A percentile compares a stretch with the other conserved stretches of the same genome.
Evolutionary conservation across 1,140 invertebrate genomes (phyloP).

Genomic region (Doryteuthis pealeii): DNA sequence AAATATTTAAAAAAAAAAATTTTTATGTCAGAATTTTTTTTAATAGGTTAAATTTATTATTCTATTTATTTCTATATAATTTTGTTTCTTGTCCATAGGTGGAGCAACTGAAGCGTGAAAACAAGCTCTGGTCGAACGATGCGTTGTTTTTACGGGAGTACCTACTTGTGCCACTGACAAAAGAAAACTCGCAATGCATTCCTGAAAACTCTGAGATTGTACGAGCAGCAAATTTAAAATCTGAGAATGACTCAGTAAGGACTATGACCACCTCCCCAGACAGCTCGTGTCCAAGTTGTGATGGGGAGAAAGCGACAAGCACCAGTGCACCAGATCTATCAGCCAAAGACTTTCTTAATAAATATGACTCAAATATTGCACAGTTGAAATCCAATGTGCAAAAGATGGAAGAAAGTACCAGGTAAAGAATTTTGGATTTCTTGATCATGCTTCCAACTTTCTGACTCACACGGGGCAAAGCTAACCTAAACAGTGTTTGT

Average conservation of each 20-base stretch:
- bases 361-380: conserved; percentile 48
- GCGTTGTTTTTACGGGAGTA: conserved; percentile 43
- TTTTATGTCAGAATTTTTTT: too few species aligned
- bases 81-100: conserved; percentile 29
- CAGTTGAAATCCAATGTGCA: conserved; percentile 44
- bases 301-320: background rate
- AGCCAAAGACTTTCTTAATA: conserved; percentile 44
- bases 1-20: too few species aligned
- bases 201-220: conserved; percentile 36
- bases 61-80: too few species aligned
- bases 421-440: conserved; percentile 21
- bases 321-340: conserved; percentile 15
- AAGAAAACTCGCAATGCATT: conserved; percentile 28
- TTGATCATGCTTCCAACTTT: background rate
- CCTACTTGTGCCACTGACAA: conserved; percentile 42
- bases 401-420: conserved; percentile 43
- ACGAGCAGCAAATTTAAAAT: conserved; percentile 23
- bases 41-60: too few species aligned
- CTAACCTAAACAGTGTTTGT: background rate
- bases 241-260: conserved; percentile 17
- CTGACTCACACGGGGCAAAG: background rate
- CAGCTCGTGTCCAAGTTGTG: conserved; percentile 4
- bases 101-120: conserved; percentile 44
- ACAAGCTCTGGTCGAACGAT: conserved; percentile 52
- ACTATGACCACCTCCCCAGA: background rate